A percentile compares a stretch with the other conserved stretches of the same genome.
Evolutionary conservation across 2,888 invertebrate genomes (phyloP).

Genomic region (Steinernema carpocapsae): DNA sequence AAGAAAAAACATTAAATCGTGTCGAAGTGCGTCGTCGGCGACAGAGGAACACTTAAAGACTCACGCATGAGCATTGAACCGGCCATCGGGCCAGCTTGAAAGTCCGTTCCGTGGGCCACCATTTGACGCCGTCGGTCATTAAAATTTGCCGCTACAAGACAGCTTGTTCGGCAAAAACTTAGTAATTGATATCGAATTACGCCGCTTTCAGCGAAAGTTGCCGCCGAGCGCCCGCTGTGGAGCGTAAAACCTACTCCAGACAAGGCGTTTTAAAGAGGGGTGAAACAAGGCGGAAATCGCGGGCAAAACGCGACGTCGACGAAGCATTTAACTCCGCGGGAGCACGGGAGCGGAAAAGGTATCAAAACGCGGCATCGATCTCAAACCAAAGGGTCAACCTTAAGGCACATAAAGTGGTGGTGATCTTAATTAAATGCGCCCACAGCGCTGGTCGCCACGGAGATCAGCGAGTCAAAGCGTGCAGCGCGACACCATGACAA

Average conservation of each 20-base stretch:
- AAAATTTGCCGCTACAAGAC: not conserved
- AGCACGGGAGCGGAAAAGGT: not conserved
- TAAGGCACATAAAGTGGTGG: conserved; percentile 24
- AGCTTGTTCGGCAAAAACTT: not conserved
- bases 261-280: not conserved
- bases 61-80: not conserved
- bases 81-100: not conserved
- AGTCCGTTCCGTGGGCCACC: not conserved
- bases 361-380: not conserved
- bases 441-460: conserved; percentile 33
- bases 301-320: not conserved
- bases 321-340: too few relatives aligned
- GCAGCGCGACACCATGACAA: conserved; percentile 33
- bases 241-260: not conserved
- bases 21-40: not conserved
- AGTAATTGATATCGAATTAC: conserved; percentile 24
- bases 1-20: not conserved
- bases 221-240: not conserved
- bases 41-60: conserved; percentile 6
- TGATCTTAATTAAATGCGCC: conserved; percentile 30
- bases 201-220: not conserved
- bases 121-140: conserved; percentile 28
- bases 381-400: conserved; percentile 18
- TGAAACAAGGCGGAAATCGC: not conserved
- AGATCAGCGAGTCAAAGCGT: conserved; percentile 28